phyloP scores from a whole-genome alignment of 2,113 vertebrate genomes.

The Lasiurus cinereus region DNA sequence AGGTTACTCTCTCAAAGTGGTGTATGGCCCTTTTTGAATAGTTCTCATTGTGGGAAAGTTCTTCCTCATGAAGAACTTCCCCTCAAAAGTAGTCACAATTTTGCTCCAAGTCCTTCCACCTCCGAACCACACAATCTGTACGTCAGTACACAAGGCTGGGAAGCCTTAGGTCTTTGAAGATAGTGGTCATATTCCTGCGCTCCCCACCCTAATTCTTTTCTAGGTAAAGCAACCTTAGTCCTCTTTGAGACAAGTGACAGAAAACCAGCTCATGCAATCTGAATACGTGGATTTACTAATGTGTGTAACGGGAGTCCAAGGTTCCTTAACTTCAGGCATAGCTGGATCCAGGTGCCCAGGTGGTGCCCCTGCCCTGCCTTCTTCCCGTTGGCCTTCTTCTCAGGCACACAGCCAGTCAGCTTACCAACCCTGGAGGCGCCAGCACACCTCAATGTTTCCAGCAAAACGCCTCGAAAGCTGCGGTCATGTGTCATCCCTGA shows the following conservation, averaged over 20 bases:
- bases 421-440: neutral
- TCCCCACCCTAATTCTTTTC: neutral
- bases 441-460: neutral
- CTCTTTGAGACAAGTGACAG: no score
- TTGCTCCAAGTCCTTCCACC: neutral
- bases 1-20: neutral
- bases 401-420: neutral
- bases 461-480: neutral
- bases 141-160: neutral
- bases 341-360: neutral
- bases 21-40: neutral
- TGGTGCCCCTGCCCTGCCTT: neutral
- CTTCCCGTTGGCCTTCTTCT: neutral
- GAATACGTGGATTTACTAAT: neutral
- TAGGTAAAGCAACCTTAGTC: neutral
- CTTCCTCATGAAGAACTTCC: neutral
- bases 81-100: neutral
- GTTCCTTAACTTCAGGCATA: neutral
- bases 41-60: neutral
- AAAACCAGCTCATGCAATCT: neutral
- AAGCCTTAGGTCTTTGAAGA: neutral
- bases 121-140: neutral
- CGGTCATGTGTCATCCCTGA: neutral
- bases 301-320: neutral
- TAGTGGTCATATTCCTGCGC: no score